Evolutionary conservation across 2,797 vertebrate species (phyloP), one percentile per base, ranked within the genome.

Genomic region (Bovichtus variegatus): DNA sequence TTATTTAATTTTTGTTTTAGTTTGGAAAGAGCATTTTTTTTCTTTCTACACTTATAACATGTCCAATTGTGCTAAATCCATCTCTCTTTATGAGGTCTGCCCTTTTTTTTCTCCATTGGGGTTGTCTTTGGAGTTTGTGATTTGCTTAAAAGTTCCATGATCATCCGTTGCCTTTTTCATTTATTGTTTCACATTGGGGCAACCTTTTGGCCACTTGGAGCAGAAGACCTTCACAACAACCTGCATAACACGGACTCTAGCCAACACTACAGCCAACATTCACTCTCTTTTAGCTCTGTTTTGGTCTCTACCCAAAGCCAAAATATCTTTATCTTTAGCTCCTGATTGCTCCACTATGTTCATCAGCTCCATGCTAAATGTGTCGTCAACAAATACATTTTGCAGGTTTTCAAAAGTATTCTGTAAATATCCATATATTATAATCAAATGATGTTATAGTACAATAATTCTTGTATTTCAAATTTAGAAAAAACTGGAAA

Each of bases 1-100:
- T 11, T 36, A 11, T 46, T 46, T 25, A 53, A 25, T 58, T 86
- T 75, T 87, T 53, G 71, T 86, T 87, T 86, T 65, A 77, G 27
- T 74, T 86, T 78, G 10, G 49, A 23, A 51, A 61, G 3, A 29
- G 46, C 7, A 6, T 41, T 34, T 29, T n/a, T 41, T 46, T 69
- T 25, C 21, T 49, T 25, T 41, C 5, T 21, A 23, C 29, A 64
- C 2, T 43, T 43, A n/a, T 9, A 71, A 18, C 40, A 18, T 25
- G 44, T 44, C 40, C 25, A 3, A 6, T 6, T 74, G 18, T 23
- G 23, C 55, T 41, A 4, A 59, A 55, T 53, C 23, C 3, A 31
- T 65, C 10, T 38, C 9, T 27, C 2, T n/a, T 41, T 15, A 13
- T 38, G 2, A 40, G 12, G 6, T 54, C 2, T 16, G 55, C 2